Conservation (phyloP, 2,888 invertebrate species). For the Acanthosoma haemorrhoidale region DNA sequence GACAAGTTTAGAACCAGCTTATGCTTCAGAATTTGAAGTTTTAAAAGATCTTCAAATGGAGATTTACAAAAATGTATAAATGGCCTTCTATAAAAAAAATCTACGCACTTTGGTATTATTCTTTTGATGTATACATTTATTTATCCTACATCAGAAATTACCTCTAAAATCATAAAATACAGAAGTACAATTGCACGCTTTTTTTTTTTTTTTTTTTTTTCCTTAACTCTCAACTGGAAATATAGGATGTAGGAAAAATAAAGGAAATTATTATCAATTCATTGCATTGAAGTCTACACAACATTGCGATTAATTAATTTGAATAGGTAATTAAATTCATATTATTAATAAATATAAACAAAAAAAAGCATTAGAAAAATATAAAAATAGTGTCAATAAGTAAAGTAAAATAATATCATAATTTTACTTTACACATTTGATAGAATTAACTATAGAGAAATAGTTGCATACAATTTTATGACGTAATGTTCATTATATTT, state of each 20-base stretch:
- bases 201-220: not conserved
- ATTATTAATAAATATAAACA: not conserved
- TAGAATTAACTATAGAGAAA: not conserved
- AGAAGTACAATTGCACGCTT: not conserved
- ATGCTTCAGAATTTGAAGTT: too few species aligned
- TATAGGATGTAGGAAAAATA: too few species aligned
- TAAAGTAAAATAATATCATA: not conserved
- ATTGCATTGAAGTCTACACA: too few species aligned
- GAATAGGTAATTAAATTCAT: not conserved
- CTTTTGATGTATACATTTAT: not conserved
- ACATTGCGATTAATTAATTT: too few species aligned
- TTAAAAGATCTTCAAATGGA: too few species aligned
- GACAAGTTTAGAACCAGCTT: too few species aligned
- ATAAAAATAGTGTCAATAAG: not conserved
- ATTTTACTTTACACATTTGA: not conserved
- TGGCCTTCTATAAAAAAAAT: not conserved
- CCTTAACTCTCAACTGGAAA: too few species aligned
- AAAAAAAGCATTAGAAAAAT: not conserved
- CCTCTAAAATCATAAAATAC: not conserved
- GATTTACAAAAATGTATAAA: not conserved
- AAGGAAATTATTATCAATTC: too few species aligned
- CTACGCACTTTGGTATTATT: conserved; percentile 6
- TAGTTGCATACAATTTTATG: not conserved
- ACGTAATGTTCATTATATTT: not conserved
- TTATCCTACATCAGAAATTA: not conserved